Percentiles rank a stretch among this genome's conserved stretches.
Conservation (phyloP, 1,140 invertebrate genomes). For the Coptotermes formosanus region DNA sequence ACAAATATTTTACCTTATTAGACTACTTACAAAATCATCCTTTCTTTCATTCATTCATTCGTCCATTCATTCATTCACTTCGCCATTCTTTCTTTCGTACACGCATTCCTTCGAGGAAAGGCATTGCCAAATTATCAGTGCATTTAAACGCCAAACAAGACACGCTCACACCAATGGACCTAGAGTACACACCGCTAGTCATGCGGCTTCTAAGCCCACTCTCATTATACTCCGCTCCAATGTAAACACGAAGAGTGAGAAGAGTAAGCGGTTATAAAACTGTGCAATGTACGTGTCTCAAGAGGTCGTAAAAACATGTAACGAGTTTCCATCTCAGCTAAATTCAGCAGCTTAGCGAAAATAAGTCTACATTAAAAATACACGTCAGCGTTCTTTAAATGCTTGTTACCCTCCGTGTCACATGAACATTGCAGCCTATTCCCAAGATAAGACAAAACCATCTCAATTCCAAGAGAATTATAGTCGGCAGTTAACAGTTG, state of each 20-base stretch:
- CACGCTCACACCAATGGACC: too few species aligned
- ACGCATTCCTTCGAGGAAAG: too few species aligned
- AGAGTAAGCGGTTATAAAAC: neutral
- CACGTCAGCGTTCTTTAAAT: neutral
- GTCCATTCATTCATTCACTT: too few species aligned
- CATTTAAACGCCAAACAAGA: too few species aligned
- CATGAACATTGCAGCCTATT: neutral
- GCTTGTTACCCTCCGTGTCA: neutral
- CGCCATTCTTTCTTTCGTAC: neutral
- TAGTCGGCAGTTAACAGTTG: too few species aligned
- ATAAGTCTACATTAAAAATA: neutral
- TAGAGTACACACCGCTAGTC: too few species aligned
- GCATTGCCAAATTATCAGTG: too few species aligned
- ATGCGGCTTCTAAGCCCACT: too few species aligned
- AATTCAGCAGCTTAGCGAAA: neutral
- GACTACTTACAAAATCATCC: too few species aligned
- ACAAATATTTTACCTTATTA: too few species aligned
- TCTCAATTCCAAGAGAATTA: neutral
- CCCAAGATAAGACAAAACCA: neutral
- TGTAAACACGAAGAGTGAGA: neutral
- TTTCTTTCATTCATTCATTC: too few species aligned
- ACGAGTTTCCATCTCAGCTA: neutral
- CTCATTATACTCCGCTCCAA: neutral
- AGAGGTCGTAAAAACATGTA: neutral
- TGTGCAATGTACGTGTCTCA: neutral